Evolutionary conservation across 1,140 invertebrate species (phyloP), one percentile per base, ranked within the genome.

Genomic region (Aphidius ervi): DNA sequence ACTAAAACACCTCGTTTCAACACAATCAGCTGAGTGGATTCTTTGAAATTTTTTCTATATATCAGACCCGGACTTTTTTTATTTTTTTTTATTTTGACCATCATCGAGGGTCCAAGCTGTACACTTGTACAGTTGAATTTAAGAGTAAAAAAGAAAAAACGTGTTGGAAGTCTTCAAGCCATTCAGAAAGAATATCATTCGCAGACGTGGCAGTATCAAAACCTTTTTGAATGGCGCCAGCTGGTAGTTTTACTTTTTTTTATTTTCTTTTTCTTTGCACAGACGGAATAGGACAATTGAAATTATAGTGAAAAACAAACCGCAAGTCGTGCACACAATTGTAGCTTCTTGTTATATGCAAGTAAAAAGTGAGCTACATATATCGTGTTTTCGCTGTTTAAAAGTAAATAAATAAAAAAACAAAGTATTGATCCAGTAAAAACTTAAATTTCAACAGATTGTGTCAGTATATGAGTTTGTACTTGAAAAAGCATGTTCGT

Each of bases 1-100:
- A 52, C 8, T 23, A 37, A 10, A 52, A 3, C 49, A 52, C 49
- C 41, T 50, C 48, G 61, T 64, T 64, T 61, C 55, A 54, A 58
- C 55, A 46, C 49, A 64, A 64, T 64, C 63, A 64, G 63, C 55
- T 64, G 63, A 64, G 63, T 64, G 63, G 59, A 61, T 61, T 43
- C 48, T 43, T 59, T 40, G 10, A 40, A 62, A 62, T 58, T 58
- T 53, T 56, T 55, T 20, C 46, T 31, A 31, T 31, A 31, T 31
- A 31, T 31, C 23, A 31, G 23, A 31, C 23, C 23, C 23, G 23
- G 2, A 40, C 39, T 52, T 39, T 39, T 52, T 37, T 52, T 9
- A 52, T 31, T 52, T 31, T 6, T 39, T 37, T 16, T 31, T 31
- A 31, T 31, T 31, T 31, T 31, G 23, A 31, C 23, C 23, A 31